Conservation (phyloP, 2,888 invertebrate genomes). For the Tineola bisselliella region DNA sequence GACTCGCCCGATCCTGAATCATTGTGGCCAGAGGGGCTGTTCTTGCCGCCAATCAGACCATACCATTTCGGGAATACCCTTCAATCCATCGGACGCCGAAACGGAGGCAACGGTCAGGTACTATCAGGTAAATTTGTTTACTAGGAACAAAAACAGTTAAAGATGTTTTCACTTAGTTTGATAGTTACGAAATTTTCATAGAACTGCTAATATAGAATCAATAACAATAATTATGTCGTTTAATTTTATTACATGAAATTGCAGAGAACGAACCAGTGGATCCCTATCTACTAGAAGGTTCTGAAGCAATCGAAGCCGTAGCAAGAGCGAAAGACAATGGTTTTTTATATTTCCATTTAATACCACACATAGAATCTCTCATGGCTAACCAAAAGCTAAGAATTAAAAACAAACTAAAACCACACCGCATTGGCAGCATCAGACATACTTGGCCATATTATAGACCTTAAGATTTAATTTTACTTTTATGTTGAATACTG, state of each 20-base stretch:
- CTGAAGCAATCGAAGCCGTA: slow-evolving; percentile 66
- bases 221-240: too few relatives aligned
- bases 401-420: slow-evolving; percentile 66
- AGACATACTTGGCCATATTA: slow-evolving; percentile 70
- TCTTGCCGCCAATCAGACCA: slow-evolving; percentile 51
- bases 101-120: slow-evolving; percentile 44
- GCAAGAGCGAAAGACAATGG: slow-evolving; percentile 63
- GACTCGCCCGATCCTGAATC: slow-evolving; percentile 64
- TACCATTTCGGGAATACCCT: slow-evolving; percentile 30
- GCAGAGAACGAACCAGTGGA: slow-evolving; percentile 43
- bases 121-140: slow-evolving; percentile 22
- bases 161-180: background rate
- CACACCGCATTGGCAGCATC: slow-evolving; percentile 70
- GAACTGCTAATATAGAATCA: too few relatives aligned
- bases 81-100: slow-evolving; percentile 30
- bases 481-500: background rate
- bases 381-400: slow-evolving; percentile 70
- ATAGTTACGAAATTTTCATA: background rate
- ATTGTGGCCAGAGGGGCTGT: slow-evolving; percentile 66
- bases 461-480: slow-evolving; percentile 32
- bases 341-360: slow-evolving; percentile 70
- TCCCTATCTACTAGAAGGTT: slow-evolving; percentile 69
- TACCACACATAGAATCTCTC: slow-evolving; percentile 71
- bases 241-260: slow-evolving; percentile 14
- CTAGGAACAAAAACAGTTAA: background rate